Conservation (phyloP, 2,797 vertebrate species). For the Smutsia gigantea region DNA sequence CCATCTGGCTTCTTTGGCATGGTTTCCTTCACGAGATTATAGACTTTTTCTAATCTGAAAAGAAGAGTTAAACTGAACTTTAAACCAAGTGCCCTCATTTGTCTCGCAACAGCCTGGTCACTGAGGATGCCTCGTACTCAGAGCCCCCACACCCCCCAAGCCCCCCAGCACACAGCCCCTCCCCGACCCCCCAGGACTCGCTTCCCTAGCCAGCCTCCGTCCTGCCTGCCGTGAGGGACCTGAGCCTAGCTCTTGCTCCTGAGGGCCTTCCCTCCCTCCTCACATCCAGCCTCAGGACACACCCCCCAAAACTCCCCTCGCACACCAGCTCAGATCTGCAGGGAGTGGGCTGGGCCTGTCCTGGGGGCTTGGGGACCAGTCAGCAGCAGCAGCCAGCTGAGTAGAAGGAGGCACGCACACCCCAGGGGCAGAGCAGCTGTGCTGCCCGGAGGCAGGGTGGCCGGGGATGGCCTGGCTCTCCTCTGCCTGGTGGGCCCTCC, state of each 20-base stretch:
- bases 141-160: background rate
- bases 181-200: rapidly evolving
- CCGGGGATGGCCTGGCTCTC: background rate
- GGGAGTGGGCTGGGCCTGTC: background rate
- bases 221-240: background rate
- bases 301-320: background rate
- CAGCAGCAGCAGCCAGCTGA: background rate
- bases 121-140: rapidly evolving
- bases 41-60: slow-evolving; percentile 97
- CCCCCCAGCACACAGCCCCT: rapidly evolving
- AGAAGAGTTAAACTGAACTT: slow-evolving; percentile 16
- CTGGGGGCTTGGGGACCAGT: background rate
- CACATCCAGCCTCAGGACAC: background rate
- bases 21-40: slow-evolving; percentile 94
- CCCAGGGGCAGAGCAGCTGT: background rate
- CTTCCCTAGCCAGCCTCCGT: rapidly evolving
- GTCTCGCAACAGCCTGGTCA: background rate
- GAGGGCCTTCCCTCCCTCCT: no score
- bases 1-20: slow-evolving; percentile 91
- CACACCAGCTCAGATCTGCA: background rate
- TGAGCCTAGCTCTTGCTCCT: background rate
- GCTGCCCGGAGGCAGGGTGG: background rate
- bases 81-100: background rate
- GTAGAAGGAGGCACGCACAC: background rate
- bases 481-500: background rate